phyloP scores from a whole-genome alignment of 2,113 vertebrate genomes.

The Pyrgilauda ruficollis region DNA sequence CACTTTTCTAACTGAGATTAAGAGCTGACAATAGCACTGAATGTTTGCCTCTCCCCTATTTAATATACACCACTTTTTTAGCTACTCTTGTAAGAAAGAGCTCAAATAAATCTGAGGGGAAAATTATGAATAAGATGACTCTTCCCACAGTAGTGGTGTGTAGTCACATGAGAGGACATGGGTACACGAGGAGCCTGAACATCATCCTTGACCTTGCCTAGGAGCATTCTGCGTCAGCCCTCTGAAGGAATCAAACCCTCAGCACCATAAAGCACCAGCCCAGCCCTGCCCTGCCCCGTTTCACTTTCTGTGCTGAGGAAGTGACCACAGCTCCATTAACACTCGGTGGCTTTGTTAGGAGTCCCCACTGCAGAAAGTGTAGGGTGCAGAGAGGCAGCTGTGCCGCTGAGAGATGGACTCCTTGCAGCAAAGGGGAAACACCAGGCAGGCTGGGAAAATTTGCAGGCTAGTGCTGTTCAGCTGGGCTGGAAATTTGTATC shows the following conservation, averaged over 20 bases:
- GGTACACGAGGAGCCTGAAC: not conserved
- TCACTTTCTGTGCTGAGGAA: not conserved
- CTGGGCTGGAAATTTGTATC: not conserved
- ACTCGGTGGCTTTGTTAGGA: fast-evolving
- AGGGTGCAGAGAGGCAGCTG: not conserved
- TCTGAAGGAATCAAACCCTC: not conserved
- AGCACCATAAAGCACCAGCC: not conserved
- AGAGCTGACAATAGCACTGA: not conserved
- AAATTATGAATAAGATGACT: not conserved
- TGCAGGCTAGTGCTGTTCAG: not conserved
- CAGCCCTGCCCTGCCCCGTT: not conserved
- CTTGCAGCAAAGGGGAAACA: not conserved
- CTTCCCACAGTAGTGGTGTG: not conserved
- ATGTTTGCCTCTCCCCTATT: not conserved
- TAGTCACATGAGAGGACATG: fast-evolving
- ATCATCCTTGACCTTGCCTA: not conserved
- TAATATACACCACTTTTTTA: not conserved
- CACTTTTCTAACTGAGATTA: not conserved
- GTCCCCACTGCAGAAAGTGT: not conserved
- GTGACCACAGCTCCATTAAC: not conserved
- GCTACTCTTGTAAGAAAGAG: not conserved
- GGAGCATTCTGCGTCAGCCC: not conserved
- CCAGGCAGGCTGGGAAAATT: not conserved
- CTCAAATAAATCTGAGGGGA: not conserved
- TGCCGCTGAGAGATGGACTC: not conserved